Conservation (phyloP, 2,113 vertebrate species). For the Gymnorhina tibicen region DNA sequence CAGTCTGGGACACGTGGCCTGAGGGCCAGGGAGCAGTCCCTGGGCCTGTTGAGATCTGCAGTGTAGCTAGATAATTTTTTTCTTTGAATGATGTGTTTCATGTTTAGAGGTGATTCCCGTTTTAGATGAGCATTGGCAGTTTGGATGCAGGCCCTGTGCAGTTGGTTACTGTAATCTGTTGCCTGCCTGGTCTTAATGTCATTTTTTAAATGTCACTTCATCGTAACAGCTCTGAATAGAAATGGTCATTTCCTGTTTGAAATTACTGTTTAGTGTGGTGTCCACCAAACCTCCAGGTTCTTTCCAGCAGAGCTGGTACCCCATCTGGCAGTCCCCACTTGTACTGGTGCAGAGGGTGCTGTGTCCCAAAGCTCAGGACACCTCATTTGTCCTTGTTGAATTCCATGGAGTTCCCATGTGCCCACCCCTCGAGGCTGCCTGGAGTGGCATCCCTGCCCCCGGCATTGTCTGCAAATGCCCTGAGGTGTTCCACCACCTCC, state of each 20-base stretch:
- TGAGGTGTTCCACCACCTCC: not conserved
- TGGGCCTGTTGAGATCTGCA: not conserved
- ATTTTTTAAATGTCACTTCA: no score
- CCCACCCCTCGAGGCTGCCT: not conserved
- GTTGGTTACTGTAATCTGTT: not conserved
- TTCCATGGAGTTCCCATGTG: rapidly evolving
- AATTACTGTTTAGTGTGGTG: not conserved
- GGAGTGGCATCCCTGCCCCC: not conserved
- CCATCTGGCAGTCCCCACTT: rapidly evolving
- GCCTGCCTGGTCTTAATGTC: not conserved
- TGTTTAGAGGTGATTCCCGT: not conserved
- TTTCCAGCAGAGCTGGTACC: not conserved
- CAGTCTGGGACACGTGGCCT: rapidly evolving
- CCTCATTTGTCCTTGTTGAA: rapidly evolving
- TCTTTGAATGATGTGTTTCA: rapidly evolving
- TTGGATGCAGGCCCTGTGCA: not conserved
- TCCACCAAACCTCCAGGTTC: not conserved
- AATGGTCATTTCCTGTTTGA: not conserved
- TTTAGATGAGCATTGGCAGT: not conserved
- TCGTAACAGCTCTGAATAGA: not conserved
- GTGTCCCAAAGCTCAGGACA: not conserved
- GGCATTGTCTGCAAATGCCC: not conserved
- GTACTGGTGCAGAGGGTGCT: not conserved
- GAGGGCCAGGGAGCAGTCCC: no score
- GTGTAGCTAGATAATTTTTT: not conserved